Percentiles rank a stretch among this genome's conserved stretches.
Conservation (phyloP, 2,797 vertebrate genomes). For the Helarctos malayanus region DNA sequence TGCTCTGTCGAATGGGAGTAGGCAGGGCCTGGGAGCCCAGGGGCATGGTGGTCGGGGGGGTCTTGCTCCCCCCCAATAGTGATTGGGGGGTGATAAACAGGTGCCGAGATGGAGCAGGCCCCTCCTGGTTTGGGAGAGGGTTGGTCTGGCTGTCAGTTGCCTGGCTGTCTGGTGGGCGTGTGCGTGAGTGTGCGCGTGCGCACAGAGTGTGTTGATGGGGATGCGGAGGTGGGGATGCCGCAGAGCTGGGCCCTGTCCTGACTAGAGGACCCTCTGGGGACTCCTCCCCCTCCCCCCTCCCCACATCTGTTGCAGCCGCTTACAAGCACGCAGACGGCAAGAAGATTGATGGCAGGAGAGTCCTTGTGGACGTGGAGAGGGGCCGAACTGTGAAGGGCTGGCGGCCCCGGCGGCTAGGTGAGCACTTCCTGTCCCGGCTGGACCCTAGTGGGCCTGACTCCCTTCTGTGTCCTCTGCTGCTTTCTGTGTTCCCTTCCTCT, state of each 20-base stretch:
- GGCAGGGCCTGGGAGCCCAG: neutral
- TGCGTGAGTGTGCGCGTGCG: neutral
- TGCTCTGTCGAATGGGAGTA: constrained; percentile 74
- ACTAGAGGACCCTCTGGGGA: constrained; percentile 80
- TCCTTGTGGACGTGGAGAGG: constrained; percentile 96
- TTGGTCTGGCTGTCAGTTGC: constrained; percentile 78
- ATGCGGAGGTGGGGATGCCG: neutral
- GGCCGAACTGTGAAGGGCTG: constrained; percentile 97
- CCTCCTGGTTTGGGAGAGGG: constrained; percentile 67
- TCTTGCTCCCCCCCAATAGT: neutral
- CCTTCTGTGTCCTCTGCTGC: neutral
- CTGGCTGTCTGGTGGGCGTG: constrained; percentile 79
- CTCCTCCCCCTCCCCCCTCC: constrained; percentile 61
- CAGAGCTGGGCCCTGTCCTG: constrained; percentile 22
- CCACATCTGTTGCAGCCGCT: constrained; percentile 92
- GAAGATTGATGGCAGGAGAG: constrained; percentile 96
- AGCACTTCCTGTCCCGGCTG: neutral
- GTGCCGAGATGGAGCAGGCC: constrained; percentile 83
- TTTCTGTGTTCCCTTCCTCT: neutral
- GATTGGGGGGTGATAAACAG: neutral
- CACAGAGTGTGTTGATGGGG: constrained; percentile 19
- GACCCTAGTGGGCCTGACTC: too few species aligned
- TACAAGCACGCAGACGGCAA: constrained; percentile 98
- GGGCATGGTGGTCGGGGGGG: neutral
- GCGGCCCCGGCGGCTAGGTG: constrained; percentile 95